Evolutionary conservation across 2,888 invertebrate species (phyloP), one percentile per base, ranked within the genome.

Genomic region (Lypha dubia): DNA sequence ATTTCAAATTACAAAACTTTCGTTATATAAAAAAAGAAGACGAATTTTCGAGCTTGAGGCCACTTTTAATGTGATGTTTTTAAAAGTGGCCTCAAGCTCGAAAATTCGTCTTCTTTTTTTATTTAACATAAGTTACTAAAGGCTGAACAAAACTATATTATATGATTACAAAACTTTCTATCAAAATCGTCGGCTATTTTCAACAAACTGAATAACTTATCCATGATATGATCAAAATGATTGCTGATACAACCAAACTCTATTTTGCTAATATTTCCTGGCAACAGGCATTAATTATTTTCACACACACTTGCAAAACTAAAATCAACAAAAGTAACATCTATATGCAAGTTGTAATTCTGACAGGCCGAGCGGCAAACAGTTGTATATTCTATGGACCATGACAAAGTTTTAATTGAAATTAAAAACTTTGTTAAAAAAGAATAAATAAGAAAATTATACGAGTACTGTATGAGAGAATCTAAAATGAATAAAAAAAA

Each of bases 401-500:
- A 79, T 63, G 79, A 35, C 79, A 75, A 83, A 83, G 74, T 83
- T 83, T 83, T 83, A 79, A 83, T 79, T 83, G 83, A 83, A 83
- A 74, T 79, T 83, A 79, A 63, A 83, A 83, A 83, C 49, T 83
- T 83, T 70, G 32, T 74, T 15, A 22, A 22, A 20, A 63, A 46
- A n/a, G 24, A n/a, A 8, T 17, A 41, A 46, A 4, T 17, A 46
- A 24, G 15, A 44, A n/a, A 7, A n/a, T n/a, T n/a, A n/a, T 22
- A 44, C n/a, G n/a, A n/a, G n/a, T n/a, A n/a, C n/a, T n/a, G n/a
- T n/a, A n/a, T n/a, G n/a, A n/a, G 15, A 24, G 2, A 38, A 38
- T 8, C 4, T 7, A 9, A 24, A 63, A 22, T 11, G 15, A 44
- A 24, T 44, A n/a, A n/a, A n/a, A n/a, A n/a, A n/a, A n/a, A n/a